Evolutionary conservation across 2,113 vertebrate species (phyloP).

Genomic region (Malurus cyaneus): DNA sequence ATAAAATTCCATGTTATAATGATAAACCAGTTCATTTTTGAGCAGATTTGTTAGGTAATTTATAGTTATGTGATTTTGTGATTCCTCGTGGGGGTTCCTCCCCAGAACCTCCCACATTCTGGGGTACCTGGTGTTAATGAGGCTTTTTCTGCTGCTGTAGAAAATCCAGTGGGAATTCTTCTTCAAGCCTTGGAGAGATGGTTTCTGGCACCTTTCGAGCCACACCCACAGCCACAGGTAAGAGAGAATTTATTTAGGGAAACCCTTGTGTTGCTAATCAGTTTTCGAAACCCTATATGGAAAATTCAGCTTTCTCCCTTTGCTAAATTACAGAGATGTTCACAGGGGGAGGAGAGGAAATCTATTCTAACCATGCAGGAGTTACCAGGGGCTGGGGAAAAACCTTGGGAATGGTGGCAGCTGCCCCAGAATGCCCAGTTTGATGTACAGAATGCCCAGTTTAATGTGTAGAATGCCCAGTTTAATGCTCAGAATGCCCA

Average conservation of each 20-base stretch:
- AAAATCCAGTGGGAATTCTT: slow-evolving; percentile 96
- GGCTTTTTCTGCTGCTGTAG: slow-evolving; percentile 63
- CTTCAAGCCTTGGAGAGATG: slow-evolving; percentile 97
- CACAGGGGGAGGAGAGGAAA: neutral
- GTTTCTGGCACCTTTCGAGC: slow-evolving; percentile 94
- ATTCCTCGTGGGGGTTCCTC: neutral
- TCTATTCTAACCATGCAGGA: neutral
- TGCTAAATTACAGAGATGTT: neutral
- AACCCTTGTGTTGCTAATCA: neutral
- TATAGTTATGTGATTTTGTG: accelerated
- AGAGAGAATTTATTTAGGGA: neutral
- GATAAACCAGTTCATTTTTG: neutral
- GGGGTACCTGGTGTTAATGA: neutral
- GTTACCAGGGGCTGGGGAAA: neutral
- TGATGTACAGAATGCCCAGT: neutral
- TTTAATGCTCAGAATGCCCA: neutral
- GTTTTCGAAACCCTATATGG: neutral
- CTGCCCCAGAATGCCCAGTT: neutral
- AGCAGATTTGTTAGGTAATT: neutral
- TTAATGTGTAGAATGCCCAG: neutral
- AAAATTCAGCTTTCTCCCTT: neutral
- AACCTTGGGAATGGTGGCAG: neutral
- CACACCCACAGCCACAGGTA: slow-evolving; percentile 90
- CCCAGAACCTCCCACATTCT: neutral
- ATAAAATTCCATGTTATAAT: neutral